Evolutionary conservation across 2,797 vertebrate species (phyloP).

Genomic region (Myiotriccus ornatus): DNA sequence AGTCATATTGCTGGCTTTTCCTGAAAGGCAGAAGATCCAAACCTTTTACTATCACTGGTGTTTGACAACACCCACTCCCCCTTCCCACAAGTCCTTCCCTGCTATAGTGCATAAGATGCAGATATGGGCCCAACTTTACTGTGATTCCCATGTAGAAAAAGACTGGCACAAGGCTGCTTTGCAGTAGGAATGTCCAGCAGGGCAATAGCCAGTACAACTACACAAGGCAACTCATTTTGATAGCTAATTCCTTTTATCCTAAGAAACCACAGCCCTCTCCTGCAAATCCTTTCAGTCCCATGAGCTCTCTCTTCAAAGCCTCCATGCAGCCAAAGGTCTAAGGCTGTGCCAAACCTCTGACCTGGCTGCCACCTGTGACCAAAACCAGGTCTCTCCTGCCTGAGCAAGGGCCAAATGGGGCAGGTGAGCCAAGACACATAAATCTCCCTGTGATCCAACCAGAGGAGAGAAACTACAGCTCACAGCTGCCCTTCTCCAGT

Average conservation of each 20-base stretch:
- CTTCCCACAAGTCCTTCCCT: too few relatives aligned
- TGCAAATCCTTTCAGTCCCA: background rate
- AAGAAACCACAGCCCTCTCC: background rate
- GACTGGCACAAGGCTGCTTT: too few relatives aligned
- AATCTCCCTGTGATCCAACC: background rate
- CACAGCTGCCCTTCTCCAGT: background rate
- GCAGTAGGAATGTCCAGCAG: too few relatives aligned
- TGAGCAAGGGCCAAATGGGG: background rate
- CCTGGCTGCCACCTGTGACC: background rate
- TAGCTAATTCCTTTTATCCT: background rate
- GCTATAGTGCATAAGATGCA: too few relatives aligned
- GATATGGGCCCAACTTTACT: too few relatives aligned
- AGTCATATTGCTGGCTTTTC: constrained; percentile 93
- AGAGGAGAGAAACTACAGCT: background rate
- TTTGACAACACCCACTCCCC: too few relatives aligned
- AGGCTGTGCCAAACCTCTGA: background rate
- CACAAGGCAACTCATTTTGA: too few relatives aligned
- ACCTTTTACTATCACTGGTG: background rate
- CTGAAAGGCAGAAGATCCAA: constrained; percentile 62
- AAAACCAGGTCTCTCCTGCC: background rate
- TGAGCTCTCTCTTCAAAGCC: background rate
- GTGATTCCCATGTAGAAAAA: too few relatives aligned
- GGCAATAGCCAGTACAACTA: too few relatives aligned
- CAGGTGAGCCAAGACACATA: background rate
- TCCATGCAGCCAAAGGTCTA: background rate